These are phyloP conservation scores for Apocrypta bakeri DNA, from an alignment of 1,140 invertebrate genomes.

Conservation along the genomic window DNA sequence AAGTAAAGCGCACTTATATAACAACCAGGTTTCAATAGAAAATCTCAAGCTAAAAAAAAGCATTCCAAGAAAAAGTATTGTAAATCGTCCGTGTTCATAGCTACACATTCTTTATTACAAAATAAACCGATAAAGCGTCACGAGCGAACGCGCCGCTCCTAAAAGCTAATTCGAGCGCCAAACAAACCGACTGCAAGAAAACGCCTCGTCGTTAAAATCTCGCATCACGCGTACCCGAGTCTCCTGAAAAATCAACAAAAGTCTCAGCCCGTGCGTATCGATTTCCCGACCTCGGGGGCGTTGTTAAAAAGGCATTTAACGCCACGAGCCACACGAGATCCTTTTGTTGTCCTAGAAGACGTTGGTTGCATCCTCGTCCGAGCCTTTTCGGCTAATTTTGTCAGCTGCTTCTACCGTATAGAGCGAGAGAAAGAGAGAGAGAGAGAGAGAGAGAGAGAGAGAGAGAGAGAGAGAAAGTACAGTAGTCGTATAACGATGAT, in stretches of 20 bases:
- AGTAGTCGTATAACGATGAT: not conserved
- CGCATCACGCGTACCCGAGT: not conserved
- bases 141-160: not conserved
- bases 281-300: slow-evolving; percentile 32
- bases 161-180: slow-evolving; percentile 10
- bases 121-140: slow-evolving; percentile 2
- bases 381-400: slow-evolving; percentile 29
- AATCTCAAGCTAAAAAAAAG: no score
- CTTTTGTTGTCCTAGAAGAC: not conserved
- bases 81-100: not conserved
- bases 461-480: no score
- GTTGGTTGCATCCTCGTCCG: not conserved
- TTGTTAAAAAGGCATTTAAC: slow-evolving; percentile 40
- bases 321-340: slow-evolving; percentile 5
- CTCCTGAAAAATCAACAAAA: slow-evolving; percentile 12
- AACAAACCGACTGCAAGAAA: not conserved
- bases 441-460: no score
- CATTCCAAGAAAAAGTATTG: not conserved
- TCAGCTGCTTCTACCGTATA: slow-evolving; percentile 39
- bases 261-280: not conserved
- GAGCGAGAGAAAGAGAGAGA: no score
- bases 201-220: not conserved
- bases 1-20: no score
- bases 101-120: not conserved
- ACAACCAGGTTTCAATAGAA: no score